These are phyloP conservation scores for Nycticryphes semicollaris DNA, from an alignment of 2,113 vertebrate genomes.

Conservation along the genomic window DNA sequence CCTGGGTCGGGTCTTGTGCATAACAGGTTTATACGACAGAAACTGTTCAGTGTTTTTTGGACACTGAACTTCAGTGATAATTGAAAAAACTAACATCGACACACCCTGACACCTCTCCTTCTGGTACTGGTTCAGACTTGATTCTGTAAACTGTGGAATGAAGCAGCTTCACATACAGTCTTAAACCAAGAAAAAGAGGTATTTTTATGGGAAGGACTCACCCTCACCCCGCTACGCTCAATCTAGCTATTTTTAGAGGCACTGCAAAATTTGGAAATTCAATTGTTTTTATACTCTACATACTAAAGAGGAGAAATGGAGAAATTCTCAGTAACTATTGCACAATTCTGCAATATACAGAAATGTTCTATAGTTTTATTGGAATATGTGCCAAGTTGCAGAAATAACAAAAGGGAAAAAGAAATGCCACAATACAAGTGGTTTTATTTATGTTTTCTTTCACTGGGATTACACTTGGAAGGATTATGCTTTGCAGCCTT, in stretches of 20 bases:
- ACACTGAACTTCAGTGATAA: background rate
- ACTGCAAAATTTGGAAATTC: background rate
- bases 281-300: background rate
- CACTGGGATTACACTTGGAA: constrained; percentile 57
- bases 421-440: constrained; percentile 25
- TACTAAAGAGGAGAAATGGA: background rate
- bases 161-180: background rate
- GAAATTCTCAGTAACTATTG: background rate
- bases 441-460: constrained; percentile 57
- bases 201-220: background rate
- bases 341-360: background rate
- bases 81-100: background rate
- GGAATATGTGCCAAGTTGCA: background rate
- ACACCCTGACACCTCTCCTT: background rate
- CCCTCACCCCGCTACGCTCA: background rate
- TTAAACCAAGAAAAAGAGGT: background rate
- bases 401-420: constrained; percentile 38
- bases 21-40: background rate
- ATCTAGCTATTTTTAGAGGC: background rate
- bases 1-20: background rate
- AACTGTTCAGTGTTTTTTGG: background rate
- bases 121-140: background rate
- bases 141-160: background rate
- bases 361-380: constrained; percentile 2
- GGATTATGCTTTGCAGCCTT: constrained; percentile 11